Evolutionary conservation across 2,113 vertebrate genomes (phyloP).

Genomic region (Panthera leo): DNA sequence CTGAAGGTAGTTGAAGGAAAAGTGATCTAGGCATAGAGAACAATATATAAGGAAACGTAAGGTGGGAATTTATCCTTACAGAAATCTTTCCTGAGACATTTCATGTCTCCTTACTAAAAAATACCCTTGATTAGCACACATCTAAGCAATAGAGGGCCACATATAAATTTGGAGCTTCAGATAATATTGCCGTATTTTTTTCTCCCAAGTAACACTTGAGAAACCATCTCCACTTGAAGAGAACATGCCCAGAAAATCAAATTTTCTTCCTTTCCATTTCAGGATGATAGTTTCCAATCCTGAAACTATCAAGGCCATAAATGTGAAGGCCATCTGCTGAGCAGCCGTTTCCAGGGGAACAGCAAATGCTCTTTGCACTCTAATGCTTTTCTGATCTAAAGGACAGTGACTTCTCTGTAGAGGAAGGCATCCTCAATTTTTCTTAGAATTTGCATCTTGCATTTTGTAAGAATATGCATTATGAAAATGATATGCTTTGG

Average conservation of each 20-base stretch:
- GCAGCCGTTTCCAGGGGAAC: not conserved
- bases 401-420: not conserved
- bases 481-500: not conserved
- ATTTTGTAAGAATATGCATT: not conserved
- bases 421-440: not conserved
- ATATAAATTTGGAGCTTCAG: not conserved
- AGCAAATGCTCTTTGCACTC: not conserved
- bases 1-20: not conserved
- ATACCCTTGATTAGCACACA: not conserved
- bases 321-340: slow-evolving; percentile 38
- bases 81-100: slow-evolving; percentile 15
- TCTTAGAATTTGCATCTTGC: not conserved
- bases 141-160: not conserved
- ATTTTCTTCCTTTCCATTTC: slow-evolving; percentile 31
- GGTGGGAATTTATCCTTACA: not conserved
- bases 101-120: not conserved
- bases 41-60: not conserved
- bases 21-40: not conserved
- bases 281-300: slow-evolving; percentile 11
- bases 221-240: not conserved
- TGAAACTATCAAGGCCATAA: not conserved
- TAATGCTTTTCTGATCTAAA: slow-evolving; percentile 21
- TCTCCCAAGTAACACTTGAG: not conserved
- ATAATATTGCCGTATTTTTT: not conserved
- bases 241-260: not conserved